Conservation (phyloP, 2,113 vertebrate species). For the Egretta garzetta region DNA sequence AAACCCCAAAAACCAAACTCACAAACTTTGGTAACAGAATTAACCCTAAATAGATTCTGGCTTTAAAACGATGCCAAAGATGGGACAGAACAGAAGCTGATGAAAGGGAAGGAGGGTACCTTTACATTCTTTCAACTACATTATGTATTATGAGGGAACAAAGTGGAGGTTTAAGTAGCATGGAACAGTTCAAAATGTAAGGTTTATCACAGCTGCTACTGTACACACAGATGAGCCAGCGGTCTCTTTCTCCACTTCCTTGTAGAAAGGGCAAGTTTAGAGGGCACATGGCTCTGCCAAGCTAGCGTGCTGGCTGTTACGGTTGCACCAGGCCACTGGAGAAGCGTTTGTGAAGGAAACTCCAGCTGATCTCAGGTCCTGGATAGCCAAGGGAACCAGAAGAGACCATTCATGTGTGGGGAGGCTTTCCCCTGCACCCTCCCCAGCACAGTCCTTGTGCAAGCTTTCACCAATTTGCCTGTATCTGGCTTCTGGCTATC, state of each 20-base stretch:
- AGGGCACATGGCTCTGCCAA: background rate
- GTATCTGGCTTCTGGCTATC: background rate
- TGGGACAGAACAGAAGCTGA: background rate
- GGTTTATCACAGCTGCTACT: background rate
- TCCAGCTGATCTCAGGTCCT: background rate
- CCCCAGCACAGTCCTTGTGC: background rate
- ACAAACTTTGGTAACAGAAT: background rate
- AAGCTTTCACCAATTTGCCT: background rate
- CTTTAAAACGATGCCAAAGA: background rate
- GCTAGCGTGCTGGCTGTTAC: rapidly evolving
- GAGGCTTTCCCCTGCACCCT: background rate
- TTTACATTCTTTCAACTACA: background rate
- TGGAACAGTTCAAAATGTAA: background rate
- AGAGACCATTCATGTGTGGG: rapidly evolving
- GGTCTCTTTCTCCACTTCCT: background rate
- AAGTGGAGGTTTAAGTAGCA: background rate
- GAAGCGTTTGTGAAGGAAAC: background rate
- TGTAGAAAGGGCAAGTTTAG: background rate
- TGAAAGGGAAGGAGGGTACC: background rate
- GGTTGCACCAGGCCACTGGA: background rate
- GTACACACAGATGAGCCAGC: background rate
- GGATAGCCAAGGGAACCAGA: background rate
- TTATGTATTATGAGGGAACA: background rate
- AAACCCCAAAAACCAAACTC: background rate
- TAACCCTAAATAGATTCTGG: background rate